Conservation (phyloP, 1,140 invertebrate species). For the Gyrodactylus bullatarudis region DNA sequence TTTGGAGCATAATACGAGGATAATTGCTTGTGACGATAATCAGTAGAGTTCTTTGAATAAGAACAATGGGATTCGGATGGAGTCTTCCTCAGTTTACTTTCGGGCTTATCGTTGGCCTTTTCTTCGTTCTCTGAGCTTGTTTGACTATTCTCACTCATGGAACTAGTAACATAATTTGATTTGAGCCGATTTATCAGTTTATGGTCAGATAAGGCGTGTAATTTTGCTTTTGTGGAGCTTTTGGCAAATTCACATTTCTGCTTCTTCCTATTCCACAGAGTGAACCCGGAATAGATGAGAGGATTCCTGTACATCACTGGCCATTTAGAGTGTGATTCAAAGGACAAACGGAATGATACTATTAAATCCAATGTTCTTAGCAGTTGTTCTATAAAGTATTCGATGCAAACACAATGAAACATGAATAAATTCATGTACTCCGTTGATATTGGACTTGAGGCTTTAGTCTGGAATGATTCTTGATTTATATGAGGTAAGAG, state of each 20-base stretch:
- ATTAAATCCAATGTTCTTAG: neutral
- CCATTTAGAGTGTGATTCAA: neutral
- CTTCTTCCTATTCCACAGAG: neutral
- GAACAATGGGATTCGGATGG: neutral
- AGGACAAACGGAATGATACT: neutral
- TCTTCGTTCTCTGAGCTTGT: neutral
- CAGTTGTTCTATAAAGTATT: neutral
- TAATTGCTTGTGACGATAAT: neutral
- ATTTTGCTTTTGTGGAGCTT: neutral
- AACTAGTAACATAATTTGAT: neutral
- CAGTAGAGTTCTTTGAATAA: neutral
- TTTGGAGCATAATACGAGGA: neutral
- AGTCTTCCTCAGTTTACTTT: neutral
- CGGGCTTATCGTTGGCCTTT: neutral
- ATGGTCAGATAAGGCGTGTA: neutral
- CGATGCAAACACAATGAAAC: neutral
- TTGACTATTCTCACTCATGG: neutral
- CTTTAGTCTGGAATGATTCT: neutral
- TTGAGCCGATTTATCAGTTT: neutral
- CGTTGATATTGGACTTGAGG: neutral
- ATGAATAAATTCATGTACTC: neutral
- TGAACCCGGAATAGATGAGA: neutral
- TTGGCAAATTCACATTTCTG: neutral
- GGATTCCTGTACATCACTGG: neutral
- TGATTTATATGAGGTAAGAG: neutral